Evolutionary conservation across 2,888 invertebrate species (phyloP), one percentile per base, ranked within the genome.

Genomic region (Clistopyga incitator): DNA sequence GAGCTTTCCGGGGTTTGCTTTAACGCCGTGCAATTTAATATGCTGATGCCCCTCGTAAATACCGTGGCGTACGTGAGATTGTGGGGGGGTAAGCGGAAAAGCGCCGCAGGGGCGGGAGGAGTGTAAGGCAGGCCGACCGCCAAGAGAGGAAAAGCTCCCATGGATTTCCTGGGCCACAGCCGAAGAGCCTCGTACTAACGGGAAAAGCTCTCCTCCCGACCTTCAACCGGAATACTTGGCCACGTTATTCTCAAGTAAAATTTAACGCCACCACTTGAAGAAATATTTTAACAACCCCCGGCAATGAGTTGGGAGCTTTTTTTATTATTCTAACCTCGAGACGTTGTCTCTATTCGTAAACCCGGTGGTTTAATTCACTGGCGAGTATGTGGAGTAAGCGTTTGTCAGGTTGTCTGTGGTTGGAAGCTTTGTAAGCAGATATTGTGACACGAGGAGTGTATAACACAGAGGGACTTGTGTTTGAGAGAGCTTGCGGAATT

Each of bases 21-120:
- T 85, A 86, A 86, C 86, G 86, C 85, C 81, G 78, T 78, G 86
- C 85, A 86, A 86, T 86, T 86, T 86, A 86, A 86, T 86, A 86
- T 86, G 86, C 86, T 86, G 86, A 86, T 86, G 86, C 85, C 78
- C 84, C 85, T 78, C 86, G 82, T 86, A 86, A 86, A 86, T 86
- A 86, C 82, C 83, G 82, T 79, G 68, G 75, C 84, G 78, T 77
- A 84, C 82, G 82, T 82, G 82, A 82, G 78, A 82, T 82, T 79
- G 78, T 65, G 74, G 67, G 45, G 65, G 47, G 25, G 52, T 47
- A 29, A 59, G 47, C 6, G 59, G 18, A 34, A 15, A 25, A n/a
- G 54, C 45, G 45, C 20, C 56, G 54, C 67, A 38, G 61, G 25
- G 20, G 47, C 2, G 23, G n/a, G n/a, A 38, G 38, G 10, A 38